Evolutionary conservation across 1,140 invertebrate genomes (phyloP).

Genomic region (Caerostris extrusa): DNA sequence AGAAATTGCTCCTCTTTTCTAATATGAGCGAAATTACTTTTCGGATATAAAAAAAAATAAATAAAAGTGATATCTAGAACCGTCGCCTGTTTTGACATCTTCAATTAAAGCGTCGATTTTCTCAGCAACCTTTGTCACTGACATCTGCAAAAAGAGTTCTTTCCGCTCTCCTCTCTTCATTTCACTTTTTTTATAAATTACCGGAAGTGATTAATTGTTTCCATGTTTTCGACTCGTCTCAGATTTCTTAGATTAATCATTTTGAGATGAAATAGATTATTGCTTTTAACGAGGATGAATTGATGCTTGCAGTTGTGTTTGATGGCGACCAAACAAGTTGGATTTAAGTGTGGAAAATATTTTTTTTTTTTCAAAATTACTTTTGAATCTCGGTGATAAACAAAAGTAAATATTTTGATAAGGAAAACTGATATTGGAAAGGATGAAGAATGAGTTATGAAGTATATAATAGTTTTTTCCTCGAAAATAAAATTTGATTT

Average conservation of each 20-base stretch:
- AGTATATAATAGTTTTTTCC: no score
- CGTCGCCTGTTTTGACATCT: constrained; percentile 68
- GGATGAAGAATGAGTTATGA: no score
- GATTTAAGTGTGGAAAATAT: background rate
- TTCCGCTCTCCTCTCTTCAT: background rate
- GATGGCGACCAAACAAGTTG: background rate
- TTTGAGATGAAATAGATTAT: constrained; percentile 11
- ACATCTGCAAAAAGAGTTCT: constrained; percentile 50
- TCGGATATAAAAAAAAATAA: constrained; percentile 48
- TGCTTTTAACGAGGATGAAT: constrained; percentile 25
- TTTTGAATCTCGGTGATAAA: no score
- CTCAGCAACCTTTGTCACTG: constrained; percentile 45
- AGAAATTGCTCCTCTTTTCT: constrained; percentile 28
- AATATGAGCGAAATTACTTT: constrained; percentile 73
- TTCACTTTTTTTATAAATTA: constrained; percentile 59
- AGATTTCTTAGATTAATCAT: constrained; percentile 24
- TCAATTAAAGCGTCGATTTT: constrained; percentile 74
- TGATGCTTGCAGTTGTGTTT: constrained; percentile 11
- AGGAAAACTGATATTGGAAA: no score
- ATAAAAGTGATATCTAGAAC: constrained; percentile 30
- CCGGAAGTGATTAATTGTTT: constrained; percentile 67
- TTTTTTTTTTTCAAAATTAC: no score
- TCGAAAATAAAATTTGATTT: no score
- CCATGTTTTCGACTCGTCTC: constrained; percentile 54
- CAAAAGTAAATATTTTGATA: no score